Evolutionary conservation across 2,888 invertebrate species (phyloP), one percentile per base, ranked within the genome.

Genomic region (Lepidonotus clava): DNA sequence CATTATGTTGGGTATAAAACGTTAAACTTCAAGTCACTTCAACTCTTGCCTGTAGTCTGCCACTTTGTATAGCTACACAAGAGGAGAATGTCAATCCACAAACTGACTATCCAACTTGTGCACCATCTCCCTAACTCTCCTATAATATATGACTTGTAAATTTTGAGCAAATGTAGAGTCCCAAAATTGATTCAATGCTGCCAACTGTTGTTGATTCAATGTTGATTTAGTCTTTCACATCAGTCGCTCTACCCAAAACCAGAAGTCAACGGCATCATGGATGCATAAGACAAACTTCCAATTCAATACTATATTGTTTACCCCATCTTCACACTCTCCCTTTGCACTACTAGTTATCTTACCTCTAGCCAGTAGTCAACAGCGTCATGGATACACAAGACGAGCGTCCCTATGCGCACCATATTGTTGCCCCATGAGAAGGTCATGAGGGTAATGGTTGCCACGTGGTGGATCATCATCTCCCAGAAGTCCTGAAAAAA

Each of bases 401-500:
- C 98, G 86, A 99, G 95, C 0, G 98, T 97, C 51, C 99, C 99
- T 90, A 98, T 96, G 88, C 95, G 96, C 91, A 97, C 97, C 91
- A 99, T 96, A 95, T 99, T 99, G 94, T 97, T 97, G 6, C 97
- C 96, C 98, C 98, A 99, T 89, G 98, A 98, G 94, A 99, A 97
- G 86, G 96, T 96, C 95, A 99, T 96, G 88, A 99, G 95, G 67
- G 96, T 94, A 90, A 99, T 97, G 61, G 99, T 98, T 34, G 98
- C 98, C 92, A 98, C 96, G 94, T 99, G 99, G 95, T 99, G 99
- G 86, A 98, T 95, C 94, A 99, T 98, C 98, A 99, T 99, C 95
- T 99, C 98, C 97, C 98, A 98, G 95, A 99, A 99, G 90, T 95
- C 95, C 94, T 95, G 90, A 56, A 92, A 38, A 21, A 11, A n/a